phyloP scores from a whole-genome alignment of 2,797 vertebrate genomes.

The Geotrypetes seraphini region DNA sequence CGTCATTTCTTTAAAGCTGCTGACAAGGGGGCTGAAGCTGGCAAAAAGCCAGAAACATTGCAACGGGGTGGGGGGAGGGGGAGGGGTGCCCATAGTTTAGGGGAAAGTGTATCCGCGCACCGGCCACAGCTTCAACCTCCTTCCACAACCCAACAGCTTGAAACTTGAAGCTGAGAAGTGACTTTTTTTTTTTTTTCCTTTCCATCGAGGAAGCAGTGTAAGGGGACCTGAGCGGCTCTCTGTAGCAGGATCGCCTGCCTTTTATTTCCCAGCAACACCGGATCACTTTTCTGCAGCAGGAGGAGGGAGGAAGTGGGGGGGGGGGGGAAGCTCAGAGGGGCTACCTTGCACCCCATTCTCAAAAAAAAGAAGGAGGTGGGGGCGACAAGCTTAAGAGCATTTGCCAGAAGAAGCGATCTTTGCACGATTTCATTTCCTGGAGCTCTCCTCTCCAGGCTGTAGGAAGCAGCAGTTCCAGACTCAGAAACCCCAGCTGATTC shows the following conservation, averaged over 20 bases:
- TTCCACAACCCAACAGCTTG: too few relatives aligned
- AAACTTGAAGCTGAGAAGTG: too few relatives aligned
- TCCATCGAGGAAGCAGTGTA: too few relatives aligned
- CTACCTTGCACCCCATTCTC: neutral
- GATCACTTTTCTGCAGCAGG: neutral
- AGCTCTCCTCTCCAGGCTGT: too few relatives aligned
- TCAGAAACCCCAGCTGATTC: neutral
- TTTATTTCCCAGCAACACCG: too few relatives aligned
- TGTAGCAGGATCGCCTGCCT: constrained; percentile 16
- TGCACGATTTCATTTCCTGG: constrained; percentile 1
- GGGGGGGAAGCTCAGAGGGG: neutral
- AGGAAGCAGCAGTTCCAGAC: too few relatives aligned
- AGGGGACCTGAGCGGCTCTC: constrained; percentile 13
- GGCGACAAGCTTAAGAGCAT: neutral
- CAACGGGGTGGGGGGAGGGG: too few relatives aligned
- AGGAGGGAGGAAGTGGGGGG: constrained; percentile 16
- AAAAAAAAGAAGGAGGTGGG: constrained; percentile 7
- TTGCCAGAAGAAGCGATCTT: neutral
- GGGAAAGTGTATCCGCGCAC: neutral
- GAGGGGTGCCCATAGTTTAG: too few relatives aligned
- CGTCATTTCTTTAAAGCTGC: constrained; percentile 52
- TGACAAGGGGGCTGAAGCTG: constrained; percentile 1
- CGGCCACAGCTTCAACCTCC: too few relatives aligned
- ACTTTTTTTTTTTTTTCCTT: too few relatives aligned
- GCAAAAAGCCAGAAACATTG: neutral